Evolutionary conservation across 1,140 invertebrate genomes (phyloP), one percentile per base, ranked within the genome.

Genomic region (Listronotus bonariensis): DNA sequence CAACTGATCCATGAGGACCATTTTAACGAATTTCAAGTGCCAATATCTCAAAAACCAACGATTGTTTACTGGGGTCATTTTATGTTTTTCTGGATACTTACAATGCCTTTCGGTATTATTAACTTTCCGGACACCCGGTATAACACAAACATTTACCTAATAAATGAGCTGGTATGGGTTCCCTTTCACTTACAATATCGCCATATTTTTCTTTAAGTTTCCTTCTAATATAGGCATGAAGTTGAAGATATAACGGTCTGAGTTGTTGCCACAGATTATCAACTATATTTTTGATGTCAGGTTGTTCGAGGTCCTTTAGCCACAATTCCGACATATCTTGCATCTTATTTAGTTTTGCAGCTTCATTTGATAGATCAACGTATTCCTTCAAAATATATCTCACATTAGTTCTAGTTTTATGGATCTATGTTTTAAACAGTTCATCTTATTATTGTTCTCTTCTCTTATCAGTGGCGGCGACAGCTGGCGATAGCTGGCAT

Each of bases 91-190:
- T n/a, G n/a, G n/a, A n/a, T n/a, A n/a, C n/a, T n/a, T n/a, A n/a
- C n/a, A n/a, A n/a, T n/a, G n/a, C n/a, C n/a, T n/a, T n/a, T n/a
- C n/a, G n/a, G n/a, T n/a, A n/a, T n/a, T n/a, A n/a, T n/a, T n/a
- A n/a, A n/a, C n/a, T n/a, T n/a, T n/a, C n/a, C n/a, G n/a, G n/a
- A n/a, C n/a, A n/a, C n/a, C n/a, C n/a, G n/a, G n/a, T n/a, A 26
- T 26, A 26, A 26, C 1, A 26, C 20, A 1, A 26, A 26, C 20
- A 26, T 12, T 10, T 45, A 63, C 61, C 62, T 67, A 94, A 75
- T 1, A 98, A 79, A 84, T 98, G 95, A n/a, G 93, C 94, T 0
- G 95, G 95, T 57, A 98, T 92, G 0, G 92, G 90, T 17, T 91
- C 85, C n/a, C 86, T 82, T 0, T 68, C 65, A 5, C 55, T 56